Percentiles rank a stretch among this genome's conserved stretches.
Conservation (phyloP, 1,140 invertebrate genomes). For the Pachyrhynchus sulphureomaculatus region DNA sequence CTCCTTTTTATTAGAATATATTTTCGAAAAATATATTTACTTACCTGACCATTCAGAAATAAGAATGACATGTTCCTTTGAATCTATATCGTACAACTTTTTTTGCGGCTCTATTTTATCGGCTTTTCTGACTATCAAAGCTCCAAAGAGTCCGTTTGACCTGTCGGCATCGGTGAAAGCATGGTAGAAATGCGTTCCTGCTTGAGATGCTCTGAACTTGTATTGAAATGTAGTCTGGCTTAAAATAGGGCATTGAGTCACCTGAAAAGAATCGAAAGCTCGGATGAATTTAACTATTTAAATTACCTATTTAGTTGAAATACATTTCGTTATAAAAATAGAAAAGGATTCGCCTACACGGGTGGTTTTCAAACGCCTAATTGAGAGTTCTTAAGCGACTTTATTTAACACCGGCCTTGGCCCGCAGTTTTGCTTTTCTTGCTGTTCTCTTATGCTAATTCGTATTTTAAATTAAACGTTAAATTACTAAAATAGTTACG, state of each 20-base stretch:
- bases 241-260: slow-evolving; percentile 79
- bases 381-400: too few species aligned
- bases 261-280: slow-evolving; percentile 2
- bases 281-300: background rate
- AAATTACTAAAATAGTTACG: too few species aligned
- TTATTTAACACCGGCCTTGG: too few species aligned
- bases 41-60: slow-evolving; percentile 67
- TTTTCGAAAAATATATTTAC: too few species aligned
- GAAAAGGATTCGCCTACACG: too few species aligned
- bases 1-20: too few species aligned
- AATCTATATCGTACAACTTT: slow-evolving; percentile 74
- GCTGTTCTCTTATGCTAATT: too few species aligned
- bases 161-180: slow-evolving; percentile 72
- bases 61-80: slow-evolving; percentile 72
- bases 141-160: slow-evolving; percentile 76
- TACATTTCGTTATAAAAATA: too few species aligned
- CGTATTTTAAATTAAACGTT: too few species aligned
- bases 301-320: too few species aligned
- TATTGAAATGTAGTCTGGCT: slow-evolving; percentile 82
- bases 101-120: slow-evolving; percentile 66
- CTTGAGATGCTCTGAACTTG: slow-evolving; percentile 69
- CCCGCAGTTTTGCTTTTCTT: too few species aligned
- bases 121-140: slow-evolving; percentile 75
- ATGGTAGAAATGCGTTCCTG: slow-evolving; percentile 76
- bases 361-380: too few species aligned